A percentile compares a stretch with the other conserved stretches of the same genome.
Conservation (phyloP, 2,888 invertebrate genomes). For the Alcis repandata region DNA sequence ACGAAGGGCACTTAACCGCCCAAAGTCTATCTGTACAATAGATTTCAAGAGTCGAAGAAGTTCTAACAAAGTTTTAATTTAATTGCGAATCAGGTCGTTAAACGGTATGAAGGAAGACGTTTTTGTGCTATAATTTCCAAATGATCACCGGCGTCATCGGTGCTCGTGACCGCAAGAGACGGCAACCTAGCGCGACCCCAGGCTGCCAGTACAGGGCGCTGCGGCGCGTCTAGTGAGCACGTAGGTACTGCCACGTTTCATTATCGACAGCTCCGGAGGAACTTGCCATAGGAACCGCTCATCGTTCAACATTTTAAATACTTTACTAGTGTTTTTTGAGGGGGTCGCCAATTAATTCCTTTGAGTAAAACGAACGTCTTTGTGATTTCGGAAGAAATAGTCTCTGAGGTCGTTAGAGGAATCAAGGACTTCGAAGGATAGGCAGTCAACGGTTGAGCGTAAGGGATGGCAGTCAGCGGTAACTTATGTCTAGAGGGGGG, state of each 20-base stretch:
- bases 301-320: conserved; percentile 40
- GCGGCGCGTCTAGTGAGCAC: conserved; percentile 52
- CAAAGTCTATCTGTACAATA: conserved; percentile 84
- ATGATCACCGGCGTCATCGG: conserved; percentile 57
- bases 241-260: conserved; percentile 67
- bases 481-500: conserved; percentile 82
- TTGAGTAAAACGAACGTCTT: conserved; percentile 56
- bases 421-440: conserved; percentile 68
- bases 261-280: conserved; percentile 56
- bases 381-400: conserved; percentile 61
- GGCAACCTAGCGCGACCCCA: conserved; percentile 69
- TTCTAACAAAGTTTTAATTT: conserved; percentile 82
- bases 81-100: conserved; percentile 81
- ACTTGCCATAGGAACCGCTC: conserved; percentile 63
- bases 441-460: conserved; percentile 79
- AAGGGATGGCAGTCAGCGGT: conserved; percentile 73
- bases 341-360: conserved; percentile 53
- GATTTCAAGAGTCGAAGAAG: conserved; percentile 81
- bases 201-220: conserved; percentile 53
- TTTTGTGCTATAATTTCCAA: conserved; percentile 82
- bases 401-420: conserved; percentile 66
- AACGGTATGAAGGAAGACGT: conserved; percentile 86
- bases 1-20: conserved; percentile 81
- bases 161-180: conserved; percentile 66
- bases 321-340: conserved; percentile 36